Base-by-base conservation (phyloP, 1,140 invertebrate species). In the Monomorium pharaonis region DNA sequence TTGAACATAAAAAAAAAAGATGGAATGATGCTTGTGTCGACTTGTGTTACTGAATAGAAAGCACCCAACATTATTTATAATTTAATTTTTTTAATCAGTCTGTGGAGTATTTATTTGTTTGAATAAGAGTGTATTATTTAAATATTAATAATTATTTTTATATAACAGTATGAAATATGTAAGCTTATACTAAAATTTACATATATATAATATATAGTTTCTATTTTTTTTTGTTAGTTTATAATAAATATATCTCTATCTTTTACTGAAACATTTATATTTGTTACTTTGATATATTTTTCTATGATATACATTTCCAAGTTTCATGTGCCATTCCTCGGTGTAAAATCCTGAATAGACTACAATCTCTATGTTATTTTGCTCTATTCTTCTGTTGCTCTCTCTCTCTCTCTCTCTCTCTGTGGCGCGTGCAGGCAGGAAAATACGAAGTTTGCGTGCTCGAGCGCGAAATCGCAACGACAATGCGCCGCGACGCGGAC, bases 391-490 rank as follows among this genome's bases (percentile, higher is more conserved):
- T 63, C 6, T 37, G 37, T 37, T 7, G 37, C 37, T 37, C 37
- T 37, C 33, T 58, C 44, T 58, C 42, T 12, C 30, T 65, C 75
- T 58, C 54, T 49, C 1, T 47, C 63, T 49, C 3, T 47, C 24
- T 74, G 51, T 12, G 80, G 49, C 67, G 67, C 56, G 78, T 83
- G 78, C 67, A 49, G 70, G 56, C 81, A 47, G 21, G 56, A 85
- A 90, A 84, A 76, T 58, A 83, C 81, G 54, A 89, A 88, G 88
- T 90, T 83, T 83, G 81, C 76, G 86, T 90, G 87, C 83, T 88
- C 89, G 88, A 90, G 88, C 88, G 86, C 86, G 88, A 90, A 90
- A 90, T 90, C 86, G 77, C 88, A 70, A 81, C 69, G 67, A 84
- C 88, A 87, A 83, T 80, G 83, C 89, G 89, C 84, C 80, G 88